phyloP scores from a whole-genome alignment of 2,888 invertebrate genomes.

The Ceramica pisi region DNA sequence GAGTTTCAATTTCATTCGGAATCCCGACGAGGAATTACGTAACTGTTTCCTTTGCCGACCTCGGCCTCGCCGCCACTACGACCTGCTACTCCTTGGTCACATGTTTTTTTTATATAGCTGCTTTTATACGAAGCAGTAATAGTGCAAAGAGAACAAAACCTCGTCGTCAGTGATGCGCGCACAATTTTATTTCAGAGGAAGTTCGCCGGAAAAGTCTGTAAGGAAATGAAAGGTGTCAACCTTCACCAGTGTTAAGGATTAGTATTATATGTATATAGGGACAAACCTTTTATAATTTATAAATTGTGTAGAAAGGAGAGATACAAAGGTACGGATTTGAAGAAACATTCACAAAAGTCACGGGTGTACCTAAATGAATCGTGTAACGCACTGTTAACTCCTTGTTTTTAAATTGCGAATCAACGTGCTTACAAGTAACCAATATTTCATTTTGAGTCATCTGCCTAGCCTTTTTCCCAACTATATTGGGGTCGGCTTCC shows the following conservation, averaged over 20 bases:
- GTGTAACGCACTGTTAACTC: background rate
- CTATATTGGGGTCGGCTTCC: too few species aligned
- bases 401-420: conserved; percentile 9
- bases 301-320: too few species aligned
- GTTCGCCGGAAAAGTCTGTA: background rate
- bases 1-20: conserved; percentile 65
- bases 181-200: background rate
- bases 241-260: background rate
- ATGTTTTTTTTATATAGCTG: conserved; percentile 54
- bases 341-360: too few species aligned
- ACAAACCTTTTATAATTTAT: background rate
- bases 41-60: conserved; percentile 59
- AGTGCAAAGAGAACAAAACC: conserved; percentile 37
- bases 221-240: background rate
- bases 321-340: too few species aligned
- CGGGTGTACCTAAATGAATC: background rate
- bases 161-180: conserved; percentile 5
- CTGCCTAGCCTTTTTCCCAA: too few species aligned
- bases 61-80: conserved; percentile 33
- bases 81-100: conserved; percentile 46
- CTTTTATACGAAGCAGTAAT: conserved; percentile 46
- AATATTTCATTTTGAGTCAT: background rate
- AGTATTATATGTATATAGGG: background rate
- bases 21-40: conserved; percentile 58
- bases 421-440: background rate